Conservation (phyloP, 1,140 invertebrate genomes). For the Drosophila ironensis region DNA sequence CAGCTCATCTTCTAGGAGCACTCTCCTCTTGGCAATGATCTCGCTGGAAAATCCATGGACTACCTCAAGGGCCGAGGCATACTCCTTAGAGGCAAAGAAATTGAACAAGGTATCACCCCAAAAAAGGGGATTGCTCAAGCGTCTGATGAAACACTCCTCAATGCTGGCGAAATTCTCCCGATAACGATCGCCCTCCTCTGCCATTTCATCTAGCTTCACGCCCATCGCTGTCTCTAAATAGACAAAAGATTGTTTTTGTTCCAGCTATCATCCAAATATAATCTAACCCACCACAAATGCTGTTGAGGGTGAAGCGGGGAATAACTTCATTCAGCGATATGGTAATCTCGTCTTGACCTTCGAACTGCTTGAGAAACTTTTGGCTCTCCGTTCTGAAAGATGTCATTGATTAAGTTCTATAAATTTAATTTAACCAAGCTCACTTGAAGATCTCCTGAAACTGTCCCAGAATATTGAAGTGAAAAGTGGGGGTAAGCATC, state of each 20-base stretch:
- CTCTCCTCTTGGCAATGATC: constrained; percentile 64
- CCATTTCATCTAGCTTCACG: constrained; percentile 82
- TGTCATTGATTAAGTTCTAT: not conserved
- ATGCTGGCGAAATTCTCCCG: constrained; percentile 58
- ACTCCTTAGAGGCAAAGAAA: constrained; percentile 34
- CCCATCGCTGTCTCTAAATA: constrained; percentile 91
- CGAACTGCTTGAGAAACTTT: constrained; percentile 66
- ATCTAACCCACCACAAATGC: constrained; percentile 86
- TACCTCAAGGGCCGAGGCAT: constrained; percentile 34
- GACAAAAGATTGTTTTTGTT: not conserved
- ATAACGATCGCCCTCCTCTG: constrained; percentile 67
- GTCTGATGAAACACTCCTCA: constrained; percentile 57
- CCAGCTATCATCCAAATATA: no score
- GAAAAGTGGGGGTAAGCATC: constrained; percentile 93
- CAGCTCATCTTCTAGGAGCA: constrained; percentile 32
- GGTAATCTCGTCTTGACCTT: constrained; percentile 16
- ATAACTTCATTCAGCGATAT: constrained; percentile 72
- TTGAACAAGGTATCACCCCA: constrained; percentile 58
- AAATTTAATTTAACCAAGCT: constrained; percentile 31
- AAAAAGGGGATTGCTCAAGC: constrained; percentile 56
- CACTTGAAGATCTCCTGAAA: constrained; percentile 89
- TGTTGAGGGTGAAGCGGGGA: constrained; percentile 88
- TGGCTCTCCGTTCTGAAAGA: constrained; percentile 77
- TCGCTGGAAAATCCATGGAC: constrained; percentile 72
- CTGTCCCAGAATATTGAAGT: constrained; percentile 92